Percentiles rank a stretch among this genome's conserved stretches.
Conservation (phyloP, 2,113 vertebrate species). For the Megaptera novaeangliae region DNA sequence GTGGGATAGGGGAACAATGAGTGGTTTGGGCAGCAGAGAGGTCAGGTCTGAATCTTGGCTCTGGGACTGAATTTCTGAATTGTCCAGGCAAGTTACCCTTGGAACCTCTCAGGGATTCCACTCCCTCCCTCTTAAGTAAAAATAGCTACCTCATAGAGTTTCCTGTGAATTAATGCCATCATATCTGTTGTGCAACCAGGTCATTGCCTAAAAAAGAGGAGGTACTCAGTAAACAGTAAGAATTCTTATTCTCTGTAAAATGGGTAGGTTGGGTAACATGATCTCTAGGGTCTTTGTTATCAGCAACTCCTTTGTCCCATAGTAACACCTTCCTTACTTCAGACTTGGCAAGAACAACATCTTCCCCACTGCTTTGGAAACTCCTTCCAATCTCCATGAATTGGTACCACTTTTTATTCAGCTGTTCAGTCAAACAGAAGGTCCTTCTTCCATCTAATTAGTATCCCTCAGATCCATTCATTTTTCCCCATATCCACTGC, state of each 20-base stretch:
- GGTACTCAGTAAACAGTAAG: not conserved
- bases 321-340: not conserved
- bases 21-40: not conserved
- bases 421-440: not conserved
- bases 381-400: not conserved
- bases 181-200: not conserved
- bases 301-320: not conserved
- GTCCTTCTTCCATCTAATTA: not conserved
- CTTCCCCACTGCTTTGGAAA: not conserved
- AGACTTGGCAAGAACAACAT: not conserved
- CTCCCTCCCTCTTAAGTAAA: not conserved
- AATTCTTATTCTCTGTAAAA: not conserved
- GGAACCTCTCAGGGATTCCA: not conserved
- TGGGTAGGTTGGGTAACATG: not conserved
- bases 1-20: not conserved
- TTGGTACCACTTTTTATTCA: not conserved
- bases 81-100: constrained; percentile 10
- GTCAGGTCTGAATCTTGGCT: not conserved
- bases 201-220: not conserved
- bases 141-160: not conserved
- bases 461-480: not conserved
- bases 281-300: not conserved
- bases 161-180: constrained; percentile 21
- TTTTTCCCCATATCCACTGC: not conserved
- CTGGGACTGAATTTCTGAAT: not conserved